A percentile compares a stretch with the other conserved stretches of the same genome.
Conservation (phyloP, 2,113 vertebrate genomes). For the Saguinus imperator region DNA sequence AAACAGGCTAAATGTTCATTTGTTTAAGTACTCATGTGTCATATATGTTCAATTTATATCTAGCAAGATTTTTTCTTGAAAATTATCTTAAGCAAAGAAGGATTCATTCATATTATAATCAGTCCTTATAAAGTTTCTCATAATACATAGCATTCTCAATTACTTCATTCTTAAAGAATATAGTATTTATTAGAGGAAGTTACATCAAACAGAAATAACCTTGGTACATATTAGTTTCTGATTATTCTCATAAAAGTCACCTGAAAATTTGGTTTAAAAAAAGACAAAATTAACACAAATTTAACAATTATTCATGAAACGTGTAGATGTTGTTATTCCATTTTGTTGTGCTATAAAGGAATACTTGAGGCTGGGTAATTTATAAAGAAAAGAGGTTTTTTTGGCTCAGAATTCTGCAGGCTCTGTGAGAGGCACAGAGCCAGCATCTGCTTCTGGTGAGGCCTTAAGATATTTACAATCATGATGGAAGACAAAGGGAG, state of each 20-base stretch:
- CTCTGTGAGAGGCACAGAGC: no score
- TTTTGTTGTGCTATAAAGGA: no score
- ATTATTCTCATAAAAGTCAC: not conserved
- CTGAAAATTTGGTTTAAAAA: not conserved
- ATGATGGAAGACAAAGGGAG: no score
- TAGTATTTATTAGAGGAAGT: not conserved
- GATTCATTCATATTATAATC: not conserved
- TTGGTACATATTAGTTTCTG: not conserved
- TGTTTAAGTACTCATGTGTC: not conserved
- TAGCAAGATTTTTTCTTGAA: not conserved
- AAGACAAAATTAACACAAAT: not conserved
- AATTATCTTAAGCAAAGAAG: not conserved
- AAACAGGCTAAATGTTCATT: not conserved
- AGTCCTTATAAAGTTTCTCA: not conserved
- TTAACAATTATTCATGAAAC: not conserved
- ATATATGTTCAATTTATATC: not conserved
- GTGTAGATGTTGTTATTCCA: not conserved
- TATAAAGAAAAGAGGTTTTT: no score
- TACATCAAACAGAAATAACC: not conserved
- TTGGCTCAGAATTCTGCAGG: no score
- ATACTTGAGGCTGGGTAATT: no score
- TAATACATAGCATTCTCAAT: not conserved
- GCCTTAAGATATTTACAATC: no score
- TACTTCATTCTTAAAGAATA: not conserved
- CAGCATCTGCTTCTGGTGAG: no score